Conservation (phyloP, 2,888 invertebrate species). For the Ommatoiulus sabulosus region DNA sequence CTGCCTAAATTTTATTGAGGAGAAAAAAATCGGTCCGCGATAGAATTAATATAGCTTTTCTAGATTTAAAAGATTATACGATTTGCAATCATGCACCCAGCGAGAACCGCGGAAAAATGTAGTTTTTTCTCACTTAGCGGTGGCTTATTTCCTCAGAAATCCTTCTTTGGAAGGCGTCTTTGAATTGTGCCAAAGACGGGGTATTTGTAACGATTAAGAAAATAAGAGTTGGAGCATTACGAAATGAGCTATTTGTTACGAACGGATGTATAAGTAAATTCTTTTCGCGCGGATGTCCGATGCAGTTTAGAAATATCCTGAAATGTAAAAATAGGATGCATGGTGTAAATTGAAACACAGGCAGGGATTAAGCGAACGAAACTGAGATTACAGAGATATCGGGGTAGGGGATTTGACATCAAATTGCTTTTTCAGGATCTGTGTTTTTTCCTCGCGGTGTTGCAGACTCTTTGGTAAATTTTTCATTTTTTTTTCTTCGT, state of each 20-base stretch:
- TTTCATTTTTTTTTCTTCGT: neutral
- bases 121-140: neutral
- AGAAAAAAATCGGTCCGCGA: neutral
- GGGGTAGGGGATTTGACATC: neutral
- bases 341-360: constrained; percentile 31
- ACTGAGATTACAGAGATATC: constrained; percentile 29
- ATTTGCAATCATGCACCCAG: neutral
- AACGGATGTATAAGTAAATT: neutral
- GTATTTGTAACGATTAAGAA: neutral
- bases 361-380: constrained; percentile 11
- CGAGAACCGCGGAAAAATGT: neutral
- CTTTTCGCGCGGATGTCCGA: neutral
- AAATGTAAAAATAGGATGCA: neutral
- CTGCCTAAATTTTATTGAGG: no score
- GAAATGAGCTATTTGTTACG: neutral
- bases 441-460: neutral
- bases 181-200: neutral
- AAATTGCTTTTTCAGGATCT: constrained; percentile 40
- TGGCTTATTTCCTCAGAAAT: neutral
- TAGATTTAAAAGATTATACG: neutral
- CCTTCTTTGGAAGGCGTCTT: neutral
- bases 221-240: neutral
- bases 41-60: neutral
- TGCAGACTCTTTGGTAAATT: neutral
- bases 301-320: neutral